Evolutionary conservation across 2,888 invertebrate genomes (phyloP).

Genomic region (Leptinotarsa juncta): DNA sequence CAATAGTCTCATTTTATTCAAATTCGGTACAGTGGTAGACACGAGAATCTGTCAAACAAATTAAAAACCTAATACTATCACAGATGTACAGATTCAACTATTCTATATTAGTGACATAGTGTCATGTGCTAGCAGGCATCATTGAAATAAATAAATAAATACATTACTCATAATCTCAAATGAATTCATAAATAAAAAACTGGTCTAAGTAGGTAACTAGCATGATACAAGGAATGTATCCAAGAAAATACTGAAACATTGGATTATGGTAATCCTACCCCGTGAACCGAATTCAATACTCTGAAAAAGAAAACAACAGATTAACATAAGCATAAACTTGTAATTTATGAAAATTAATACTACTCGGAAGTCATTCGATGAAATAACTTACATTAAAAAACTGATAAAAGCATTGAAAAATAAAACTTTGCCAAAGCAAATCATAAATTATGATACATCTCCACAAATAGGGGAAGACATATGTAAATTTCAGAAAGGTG

Average conservation of each 20-base stretch:
- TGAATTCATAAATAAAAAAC: slow-evolving; percentile 18
- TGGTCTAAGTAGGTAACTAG: slow-evolving; percentile 18
- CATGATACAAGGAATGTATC: slow-evolving; percentile 24
- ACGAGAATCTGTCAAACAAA: background rate
- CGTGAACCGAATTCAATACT: slow-evolving; percentile 20
- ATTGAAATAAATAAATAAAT: slow-evolving; percentile 26
- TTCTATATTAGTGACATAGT: slow-evolving; percentile 19
- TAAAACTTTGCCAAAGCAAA: too few relatives aligned
- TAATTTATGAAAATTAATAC: too few relatives aligned
- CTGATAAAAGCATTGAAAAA: too few relatives aligned
- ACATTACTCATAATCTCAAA: slow-evolving; percentile 19
- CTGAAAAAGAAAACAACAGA: slow-evolving; percentile 21
- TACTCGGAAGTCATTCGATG: too few relatives aligned
- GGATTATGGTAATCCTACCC: slow-evolving; percentile 2
- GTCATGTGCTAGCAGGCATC: slow-evolving; percentile 14
- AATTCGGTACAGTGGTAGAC: slow-evolving; percentile 22
- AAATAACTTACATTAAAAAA: too few relatives aligned
- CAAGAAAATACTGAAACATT: slow-evolving; percentile 24
- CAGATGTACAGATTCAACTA: slow-evolving; percentile 24
- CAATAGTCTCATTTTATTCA: slow-evolving; percentile 2
- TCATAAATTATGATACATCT: too few relatives aligned
- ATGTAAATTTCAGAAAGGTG: too few relatives aligned
- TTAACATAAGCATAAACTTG: background rate
- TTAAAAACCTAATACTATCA: slow-evolving; percentile 23
- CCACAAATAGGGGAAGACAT: too few relatives aligned